Evolutionary conservation across 1,140 invertebrate species (phyloP), one percentile per base, ranked within the genome.

Genomic region (Anastatus disparis): DNA sequence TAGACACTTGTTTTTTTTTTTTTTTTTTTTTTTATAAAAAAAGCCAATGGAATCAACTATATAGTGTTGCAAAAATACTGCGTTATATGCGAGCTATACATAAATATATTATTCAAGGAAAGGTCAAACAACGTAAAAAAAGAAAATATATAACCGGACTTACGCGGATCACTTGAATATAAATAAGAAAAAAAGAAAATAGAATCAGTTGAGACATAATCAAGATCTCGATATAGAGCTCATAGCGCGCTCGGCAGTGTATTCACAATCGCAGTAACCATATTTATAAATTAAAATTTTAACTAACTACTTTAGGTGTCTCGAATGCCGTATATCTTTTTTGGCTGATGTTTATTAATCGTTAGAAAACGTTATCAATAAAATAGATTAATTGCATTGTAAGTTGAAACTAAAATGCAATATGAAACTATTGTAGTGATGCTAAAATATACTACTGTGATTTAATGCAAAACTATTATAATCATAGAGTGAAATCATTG

Each of bases 241-340:
- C 78, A 75, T 84, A 84, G 82, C 81, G 80, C 83, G 78, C 82
- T 84, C 84, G 79, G 78, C 81, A 85, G 84, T 85, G 84, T 85
- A 84, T 85, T 85, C 81, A 85, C 83, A 84, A 83, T 85, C 83
- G 82, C 82, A 82, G 62, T 80, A 79, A 82, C 75, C 74, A 77
- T 80, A 76, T 77, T 78, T 72, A 67, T 78, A 81, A 35, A 83
- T 77, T 83, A 81, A 85, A 82, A 40, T 44, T 72, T 46, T 65
- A 80, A 79, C 69, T 68, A 69, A 75, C 73, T 79, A 79, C 71
- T 20, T 55, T 50, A 73, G 46, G n/a, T 55, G 69, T 64, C 53
- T 74, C 62, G 66, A 72, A 44, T 46, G 71, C 46, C 59, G 42
- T 50, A 67, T 35, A 35, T 35, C 31, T 4, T n/a, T n/a, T n/a